Evolutionary conservation across 2,888 invertebrate species (phyloP).

Genomic region (Aelia acuminata): DNA sequence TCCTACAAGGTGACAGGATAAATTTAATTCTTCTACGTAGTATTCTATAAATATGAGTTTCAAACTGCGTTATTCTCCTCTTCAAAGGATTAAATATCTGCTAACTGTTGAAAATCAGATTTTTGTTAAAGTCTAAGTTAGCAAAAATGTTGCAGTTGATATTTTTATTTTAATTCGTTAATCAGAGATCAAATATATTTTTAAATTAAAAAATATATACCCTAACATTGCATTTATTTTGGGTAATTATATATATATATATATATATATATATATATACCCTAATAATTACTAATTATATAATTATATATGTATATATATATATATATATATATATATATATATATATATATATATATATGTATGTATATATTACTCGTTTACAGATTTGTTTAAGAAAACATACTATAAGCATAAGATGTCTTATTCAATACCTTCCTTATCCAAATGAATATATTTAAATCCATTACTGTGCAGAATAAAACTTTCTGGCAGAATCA

Average conservation of each 20-base stretch:
- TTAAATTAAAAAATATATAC: too few species aligned
- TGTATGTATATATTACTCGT: too few species aligned
- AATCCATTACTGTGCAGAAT: background rate
- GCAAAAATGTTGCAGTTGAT: background rate
- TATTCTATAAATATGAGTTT: background rate
- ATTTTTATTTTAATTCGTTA: too few species aligned
- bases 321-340: too few species aligned
- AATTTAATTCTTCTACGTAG: conserved; percentile 38
- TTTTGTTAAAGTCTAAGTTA: background rate
- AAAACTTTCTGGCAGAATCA: too few species aligned
- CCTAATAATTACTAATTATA: too few species aligned
- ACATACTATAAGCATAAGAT: background rate
- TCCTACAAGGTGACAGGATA: background rate
- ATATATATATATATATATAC: too few species aligned
- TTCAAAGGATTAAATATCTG: background rate
- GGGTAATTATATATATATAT: too few species aligned
- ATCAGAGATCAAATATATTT: too few species aligned
- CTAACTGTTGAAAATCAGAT: background rate
- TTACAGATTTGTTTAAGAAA: background rate
- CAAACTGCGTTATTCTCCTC: background rate
- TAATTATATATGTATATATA: too few species aligned
- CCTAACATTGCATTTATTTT: too few species aligned
- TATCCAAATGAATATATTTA: background rate
- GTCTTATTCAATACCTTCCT: background rate
- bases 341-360: too few species aligned